phyloP scores from a whole-genome alignment of 2,888 invertebrate species.

The Drosophila leonis region DNA sequence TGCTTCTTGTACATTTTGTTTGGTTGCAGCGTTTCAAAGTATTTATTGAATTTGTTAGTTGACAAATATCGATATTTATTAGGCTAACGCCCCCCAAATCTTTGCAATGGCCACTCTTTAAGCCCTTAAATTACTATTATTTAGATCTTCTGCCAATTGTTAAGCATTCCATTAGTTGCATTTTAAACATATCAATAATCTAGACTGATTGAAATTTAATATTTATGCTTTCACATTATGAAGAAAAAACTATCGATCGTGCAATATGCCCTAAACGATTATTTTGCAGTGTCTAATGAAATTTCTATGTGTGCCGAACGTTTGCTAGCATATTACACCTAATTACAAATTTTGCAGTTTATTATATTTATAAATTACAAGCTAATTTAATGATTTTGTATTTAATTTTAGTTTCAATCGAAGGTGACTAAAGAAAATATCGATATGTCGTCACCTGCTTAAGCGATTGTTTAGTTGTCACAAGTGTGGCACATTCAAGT shows the following conservation, averaged over 20 bases:
- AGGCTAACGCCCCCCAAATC: neutral
- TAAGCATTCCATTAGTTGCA: neutral
- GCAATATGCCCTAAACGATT: neutral
- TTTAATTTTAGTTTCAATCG: neutral
- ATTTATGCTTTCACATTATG: neutral
- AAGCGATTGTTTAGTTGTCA: neutral
- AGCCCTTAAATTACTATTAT: neutral
- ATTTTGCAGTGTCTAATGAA: neutral
- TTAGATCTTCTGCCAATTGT: fast-evolving
- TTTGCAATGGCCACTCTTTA: no score
- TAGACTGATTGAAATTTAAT: neutral
- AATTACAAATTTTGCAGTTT: neutral
- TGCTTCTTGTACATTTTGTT: neutral
- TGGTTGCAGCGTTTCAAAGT: neutral
- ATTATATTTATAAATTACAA: neutral
- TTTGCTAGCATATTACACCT: neutral
- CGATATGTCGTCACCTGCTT: neutral
- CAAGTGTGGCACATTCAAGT: neutral
- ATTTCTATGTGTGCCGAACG: neutral
- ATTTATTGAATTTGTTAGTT: neutral
- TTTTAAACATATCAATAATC: neutral
- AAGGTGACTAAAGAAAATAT: neutral
- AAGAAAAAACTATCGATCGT: neutral
- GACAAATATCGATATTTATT: neutral
- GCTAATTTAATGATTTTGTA: neutral